Percentiles rank a stretch among this genome's conserved stretches.
phyloP scores from a whole-genome alignment of 2,888 invertebrate species.

The Hofmannophila pseudospretella region DNA sequence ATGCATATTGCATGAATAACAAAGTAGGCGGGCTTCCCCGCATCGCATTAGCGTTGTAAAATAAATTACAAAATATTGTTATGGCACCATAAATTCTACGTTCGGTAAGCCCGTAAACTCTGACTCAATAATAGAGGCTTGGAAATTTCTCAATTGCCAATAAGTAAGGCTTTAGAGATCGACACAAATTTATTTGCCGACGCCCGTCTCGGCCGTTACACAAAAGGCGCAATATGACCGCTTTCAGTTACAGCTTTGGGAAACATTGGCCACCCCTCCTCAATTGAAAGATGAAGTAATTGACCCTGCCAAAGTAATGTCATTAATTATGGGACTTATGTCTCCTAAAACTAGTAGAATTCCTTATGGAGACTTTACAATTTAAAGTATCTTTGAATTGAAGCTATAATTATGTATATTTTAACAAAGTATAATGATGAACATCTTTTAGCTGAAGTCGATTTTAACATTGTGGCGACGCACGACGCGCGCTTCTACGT shows the following conservation, averaged over 20 bases:
- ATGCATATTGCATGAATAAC: slow-evolving; percentile 19
- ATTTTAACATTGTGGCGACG: no score
- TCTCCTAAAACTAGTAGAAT: no score
- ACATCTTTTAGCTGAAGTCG: no score
- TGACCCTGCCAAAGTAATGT: neutral
- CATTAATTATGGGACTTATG: neutral
- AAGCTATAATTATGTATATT: no score
- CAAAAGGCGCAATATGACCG: neutral
- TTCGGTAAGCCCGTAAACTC: slow-evolving; percentile 8
- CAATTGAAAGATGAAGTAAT: neutral
- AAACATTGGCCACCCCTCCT: neutral
- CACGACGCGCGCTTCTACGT: no score
- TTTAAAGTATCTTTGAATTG: no score
- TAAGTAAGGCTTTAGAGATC: slow-evolving; percentile 14
- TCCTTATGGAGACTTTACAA: no score
- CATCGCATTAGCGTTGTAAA: slow-evolving; percentile 10
- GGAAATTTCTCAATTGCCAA: slow-evolving; percentile 14
- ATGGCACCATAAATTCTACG: slow-evolving; percentile 16
- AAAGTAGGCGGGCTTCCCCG: slow-evolving; percentile 1
- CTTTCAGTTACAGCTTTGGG: neutral
- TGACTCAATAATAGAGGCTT: slow-evolving; percentile 13
- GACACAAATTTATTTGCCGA: slow-evolving; percentile 11
- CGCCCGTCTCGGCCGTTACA: neutral
- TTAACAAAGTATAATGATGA: no score
- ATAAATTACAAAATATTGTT: slow-evolving; percentile 22